These are phyloP conservation scores for Apis dorsata DNA, from an alignment of 1,140 invertebrate species.

Conservation along the genomic window DNA sequence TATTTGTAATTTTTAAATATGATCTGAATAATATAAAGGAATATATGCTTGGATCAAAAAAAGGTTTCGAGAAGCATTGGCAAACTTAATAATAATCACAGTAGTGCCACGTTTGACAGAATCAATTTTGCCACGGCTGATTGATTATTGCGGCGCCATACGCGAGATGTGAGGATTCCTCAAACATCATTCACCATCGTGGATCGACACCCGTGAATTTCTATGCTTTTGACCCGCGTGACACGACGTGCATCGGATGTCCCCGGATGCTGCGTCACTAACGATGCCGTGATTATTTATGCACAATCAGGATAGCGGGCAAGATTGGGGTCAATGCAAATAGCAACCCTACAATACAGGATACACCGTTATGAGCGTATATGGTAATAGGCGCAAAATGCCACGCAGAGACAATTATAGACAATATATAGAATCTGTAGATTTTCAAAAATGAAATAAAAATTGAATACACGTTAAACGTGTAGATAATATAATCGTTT, in stretches of 20 bases:
- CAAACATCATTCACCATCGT: constrained; percentile 27
- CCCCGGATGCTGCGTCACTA: constrained; percentile 17
- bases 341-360: not conserved
- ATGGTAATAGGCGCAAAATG: not conserved
- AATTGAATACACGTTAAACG: not conserved
- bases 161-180: constrained; percentile 31
- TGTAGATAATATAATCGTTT: too few species aligned
- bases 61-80: too few species aligned
- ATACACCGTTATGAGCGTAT: not conserved
- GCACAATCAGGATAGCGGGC: not conserved
- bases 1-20: too few species aligned
- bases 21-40: too few species aligned
- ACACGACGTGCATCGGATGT: constrained; percentile 30
- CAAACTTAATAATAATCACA: not conserved
- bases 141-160: constrained; percentile 31
- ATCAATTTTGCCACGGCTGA: not conserved
- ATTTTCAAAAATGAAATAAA: not conserved
- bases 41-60: too few species aligned
- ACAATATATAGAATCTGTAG: not conserved
- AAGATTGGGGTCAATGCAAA: not conserved
- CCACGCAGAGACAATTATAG: not conserved
- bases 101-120: not conserved
- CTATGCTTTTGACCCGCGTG: constrained; percentile 5
- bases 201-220: constrained; percentile 31
- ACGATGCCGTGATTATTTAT: constrained; percentile 38